phyloP scores from a whole-genome alignment of 2,797 vertebrate genomes.

The Girardinus metallicus region DNA sequence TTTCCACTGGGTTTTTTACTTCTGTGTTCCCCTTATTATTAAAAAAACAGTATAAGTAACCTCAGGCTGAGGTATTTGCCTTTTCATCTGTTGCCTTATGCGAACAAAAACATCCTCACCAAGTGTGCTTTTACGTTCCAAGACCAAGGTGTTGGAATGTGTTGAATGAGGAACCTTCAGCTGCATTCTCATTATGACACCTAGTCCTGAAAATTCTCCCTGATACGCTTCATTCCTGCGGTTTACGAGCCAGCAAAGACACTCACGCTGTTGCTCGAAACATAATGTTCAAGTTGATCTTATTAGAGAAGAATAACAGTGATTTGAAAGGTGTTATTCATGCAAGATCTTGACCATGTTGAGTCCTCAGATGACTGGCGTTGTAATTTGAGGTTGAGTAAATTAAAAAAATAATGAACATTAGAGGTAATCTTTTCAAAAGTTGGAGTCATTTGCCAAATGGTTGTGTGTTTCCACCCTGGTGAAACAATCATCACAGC shows the following conservation, averaged over 20 bases:
- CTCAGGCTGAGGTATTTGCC: not conserved
- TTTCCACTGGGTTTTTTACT: not conserved
- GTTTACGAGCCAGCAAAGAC: constrained; percentile 25
- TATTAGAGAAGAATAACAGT: constrained; percentile 11
- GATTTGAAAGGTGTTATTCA: not conserved
- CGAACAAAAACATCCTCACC: not conserved
- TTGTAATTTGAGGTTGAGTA: not conserved
- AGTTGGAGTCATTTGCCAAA: constrained; percentile 4
- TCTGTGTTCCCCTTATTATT: not conserved
- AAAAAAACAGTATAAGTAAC: not conserved
- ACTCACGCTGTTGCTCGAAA: constrained; percentile 17
- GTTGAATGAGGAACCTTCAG: not conserved
- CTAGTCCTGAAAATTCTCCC: constrained; percentile 2
- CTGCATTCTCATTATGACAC: not conserved
- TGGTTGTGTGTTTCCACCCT: constrained; percentile 27
- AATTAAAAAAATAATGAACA: constrained; percentile 14
- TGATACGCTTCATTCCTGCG: not conserved
- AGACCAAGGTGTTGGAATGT: not conserved
- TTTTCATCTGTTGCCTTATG: not conserved
- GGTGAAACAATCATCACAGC: not conserved
- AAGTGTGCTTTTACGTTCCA: not conserved
- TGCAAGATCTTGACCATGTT: not conserved
- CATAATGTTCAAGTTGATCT: constrained; percentile 18
- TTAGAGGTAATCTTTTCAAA: constrained; percentile 13
- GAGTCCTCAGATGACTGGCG: not conserved